Conservation (phyloP, 2,113 vertebrate genomes). For the Phaethornis superciliosus region DNA sequence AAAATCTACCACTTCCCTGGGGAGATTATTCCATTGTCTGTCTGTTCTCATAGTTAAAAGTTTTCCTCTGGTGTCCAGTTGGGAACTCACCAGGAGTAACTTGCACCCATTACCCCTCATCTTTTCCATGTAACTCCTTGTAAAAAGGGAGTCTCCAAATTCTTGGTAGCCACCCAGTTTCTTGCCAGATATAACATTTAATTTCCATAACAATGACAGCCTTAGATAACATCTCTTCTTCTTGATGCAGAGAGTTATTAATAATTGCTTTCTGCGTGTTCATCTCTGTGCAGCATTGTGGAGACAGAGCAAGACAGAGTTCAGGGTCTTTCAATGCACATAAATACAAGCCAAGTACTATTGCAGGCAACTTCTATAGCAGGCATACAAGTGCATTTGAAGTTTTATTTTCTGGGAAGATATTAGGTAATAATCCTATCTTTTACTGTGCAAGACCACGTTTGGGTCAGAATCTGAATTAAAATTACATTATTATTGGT, state of each 20-base stretch:
- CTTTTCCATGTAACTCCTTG: too few relatives aligned
- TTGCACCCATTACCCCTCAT: too few relatives aligned
- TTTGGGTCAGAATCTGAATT: neutral
- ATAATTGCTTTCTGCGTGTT: constrained; percentile 21
- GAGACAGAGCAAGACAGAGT: neutral
- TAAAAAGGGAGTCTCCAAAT: too few relatives aligned
- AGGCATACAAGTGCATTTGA: neutral
- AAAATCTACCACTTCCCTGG: neutral
- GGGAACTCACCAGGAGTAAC: too few relatives aligned
- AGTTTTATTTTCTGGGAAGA: neutral
- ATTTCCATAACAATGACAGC: neutral
- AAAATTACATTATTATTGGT: neutral
- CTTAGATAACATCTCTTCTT: neutral
- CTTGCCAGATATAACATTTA: neutral
- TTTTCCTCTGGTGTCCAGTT: too few relatives aligned
- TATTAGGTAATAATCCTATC: neutral
- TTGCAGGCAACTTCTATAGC: neutral
- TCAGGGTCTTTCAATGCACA: neutral
- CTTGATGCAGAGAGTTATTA: neutral
- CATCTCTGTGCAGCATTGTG: neutral
- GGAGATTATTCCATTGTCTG: too few relatives aligned
- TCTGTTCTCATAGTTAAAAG: too few relatives aligned
- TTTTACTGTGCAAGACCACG: neutral
- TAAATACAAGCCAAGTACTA: neutral
- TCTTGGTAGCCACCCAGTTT: neutral